Evolutionary conservation across 2,797 vertebrate genomes (phyloP), one percentile per base, ranked within the genome.

Genomic region (Catostomus latipinnis): DNA sequence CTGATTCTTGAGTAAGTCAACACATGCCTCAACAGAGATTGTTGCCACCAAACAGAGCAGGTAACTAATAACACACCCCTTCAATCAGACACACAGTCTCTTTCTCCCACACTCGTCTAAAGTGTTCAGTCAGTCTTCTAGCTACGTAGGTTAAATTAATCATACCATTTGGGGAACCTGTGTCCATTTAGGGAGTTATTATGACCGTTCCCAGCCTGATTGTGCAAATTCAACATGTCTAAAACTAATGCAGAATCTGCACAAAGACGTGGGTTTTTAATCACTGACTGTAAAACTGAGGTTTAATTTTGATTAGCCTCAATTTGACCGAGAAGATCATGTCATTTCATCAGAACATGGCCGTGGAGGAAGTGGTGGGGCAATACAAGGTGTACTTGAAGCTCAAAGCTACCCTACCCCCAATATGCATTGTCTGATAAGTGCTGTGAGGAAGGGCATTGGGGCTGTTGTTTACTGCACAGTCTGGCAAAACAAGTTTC

Each of bases 1-100:
- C 48, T 46, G 54, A 74, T 9, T 81, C 82, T 74, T 74, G 71
- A 79, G 14, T 74, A 53, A 83, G 34, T 1, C 86, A 74, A 63
- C 83, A 88, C 74, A 66, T 87, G 34, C 71, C 88, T 87, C 87
- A 75, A 63, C 63, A 71, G 7, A 57, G 18, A 70, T 69, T 85
- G 92, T 93, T 93, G 91, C 92, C 90, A 93, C 71, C 56, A 91
- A 93, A 93, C 92, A 93, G 56, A 73, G 67, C 71, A 9, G 67
- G 85, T 90, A 89, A 91, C 86, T 13, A 91, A 71, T 58, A 81
- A 80, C 22, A 52, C 73, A 76, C 75, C 43, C 12, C 22, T 57
- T 60, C 0, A 2, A 56, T 46, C 18, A 53, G 16, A 61, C 6
- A 66, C 52, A 84, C 46, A 16, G 48, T 1, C n/a, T 46, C 56